phyloP scores from a whole-genome alignment of 2,113 vertebrate species.

The Forbesichthys agassizii region DNA sequence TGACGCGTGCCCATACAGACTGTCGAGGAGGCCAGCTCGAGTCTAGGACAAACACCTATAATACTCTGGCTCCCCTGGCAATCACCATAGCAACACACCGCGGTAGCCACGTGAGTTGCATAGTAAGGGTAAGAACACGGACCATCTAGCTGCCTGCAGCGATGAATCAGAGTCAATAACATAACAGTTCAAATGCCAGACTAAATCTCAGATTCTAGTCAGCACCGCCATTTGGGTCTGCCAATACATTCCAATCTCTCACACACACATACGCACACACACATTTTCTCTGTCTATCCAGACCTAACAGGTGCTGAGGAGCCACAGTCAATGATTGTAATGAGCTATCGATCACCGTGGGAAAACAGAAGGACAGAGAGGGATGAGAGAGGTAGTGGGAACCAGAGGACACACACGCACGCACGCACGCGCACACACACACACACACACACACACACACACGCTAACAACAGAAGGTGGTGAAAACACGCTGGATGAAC shows the following conservation, averaged over 20 bases:
- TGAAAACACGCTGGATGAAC: slow-evolving; percentile 51
- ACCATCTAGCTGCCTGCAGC: slow-evolving; percentile 52
- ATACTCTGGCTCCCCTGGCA: slow-evolving; percentile 73
- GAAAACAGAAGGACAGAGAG: slow-evolving; percentile 74
- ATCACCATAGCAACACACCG: slow-evolving; percentile 79
- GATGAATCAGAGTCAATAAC: slow-evolving; percentile 44
- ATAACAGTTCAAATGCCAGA: slow-evolving; percentile 44
- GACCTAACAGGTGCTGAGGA: slow-evolving; percentile 78
- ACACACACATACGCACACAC: slow-evolving; percentile 9
- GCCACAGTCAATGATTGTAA: slow-evolving; percentile 78
- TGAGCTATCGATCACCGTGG: slow-evolving; percentile 80
- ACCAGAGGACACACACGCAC: slow-evolving; percentile 60
- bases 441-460: neutral
- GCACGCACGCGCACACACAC: slow-evolving; percentile 25
- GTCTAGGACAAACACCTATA: slow-evolving; percentile 76
- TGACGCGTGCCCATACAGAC: slow-evolving; percentile 61
- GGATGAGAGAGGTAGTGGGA: slow-evolving; percentile 63
- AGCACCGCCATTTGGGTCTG: slow-evolving; percentile 33
- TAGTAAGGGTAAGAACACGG: slow-evolving; percentile 70
- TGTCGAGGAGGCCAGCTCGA: slow-evolving; percentile 57
- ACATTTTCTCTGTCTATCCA: slow-evolving; percentile 57
- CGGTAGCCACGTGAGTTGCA: slow-evolving; percentile 75
- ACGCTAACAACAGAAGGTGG: slow-evolving; percentile 15
- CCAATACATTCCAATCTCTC: slow-evolving; percentile 37
- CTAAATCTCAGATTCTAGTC: slow-evolving; percentile 34